Evolutionary conservation across 2,113 vertebrate species (phyloP).

Genomic region (Tauraco erythrolophus): DNA sequence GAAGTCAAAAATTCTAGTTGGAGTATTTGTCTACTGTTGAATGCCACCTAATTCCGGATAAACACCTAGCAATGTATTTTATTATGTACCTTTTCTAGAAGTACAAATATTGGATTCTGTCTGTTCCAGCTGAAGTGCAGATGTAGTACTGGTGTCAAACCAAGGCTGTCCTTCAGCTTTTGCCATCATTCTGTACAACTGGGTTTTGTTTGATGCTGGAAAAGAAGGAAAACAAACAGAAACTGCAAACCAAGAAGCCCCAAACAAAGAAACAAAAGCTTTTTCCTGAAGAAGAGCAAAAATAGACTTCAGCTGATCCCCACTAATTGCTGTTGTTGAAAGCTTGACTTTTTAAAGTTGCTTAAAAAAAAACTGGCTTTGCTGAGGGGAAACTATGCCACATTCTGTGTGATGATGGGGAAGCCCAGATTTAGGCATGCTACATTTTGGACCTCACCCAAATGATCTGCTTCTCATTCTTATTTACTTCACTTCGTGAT

Average conservation of each 20-base stretch:
- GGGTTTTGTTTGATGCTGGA: conserved; percentile 40
- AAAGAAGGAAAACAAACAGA: conserved; percentile 53
- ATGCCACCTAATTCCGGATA: not conserved
- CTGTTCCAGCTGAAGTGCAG: not conserved
- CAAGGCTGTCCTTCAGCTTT: not conserved
- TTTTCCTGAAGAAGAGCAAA: conserved; percentile 59
- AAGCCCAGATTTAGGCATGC: conserved; percentile 42
- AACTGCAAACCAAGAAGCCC: not conserved
- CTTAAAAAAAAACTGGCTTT: conserved; percentile 47
- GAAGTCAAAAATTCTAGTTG: not conserved
- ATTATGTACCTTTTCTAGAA: not conserved
- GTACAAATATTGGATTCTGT: not conserved
- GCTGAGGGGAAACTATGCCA: conserved; percentile 45
- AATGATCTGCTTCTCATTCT: conserved; percentile 59
- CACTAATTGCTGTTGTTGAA: conserved; percentile 59
- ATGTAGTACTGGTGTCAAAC: not conserved
- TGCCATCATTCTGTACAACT: not conserved
- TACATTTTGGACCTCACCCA: conserved; percentile 61
- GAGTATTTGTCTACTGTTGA: not conserved
- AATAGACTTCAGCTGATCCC: conserved; percentile 26
- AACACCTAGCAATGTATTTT: not conserved
- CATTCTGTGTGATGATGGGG: not conserved
- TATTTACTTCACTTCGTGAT: conserved; percentile 65
- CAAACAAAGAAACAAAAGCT: not conserved
- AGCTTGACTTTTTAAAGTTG: conserved; percentile 59